These are phyloP conservation scores for Leuciscus idus DNA, from an alignment of 2,113 vertebrate species.

Conservation along the genomic window DNA sequence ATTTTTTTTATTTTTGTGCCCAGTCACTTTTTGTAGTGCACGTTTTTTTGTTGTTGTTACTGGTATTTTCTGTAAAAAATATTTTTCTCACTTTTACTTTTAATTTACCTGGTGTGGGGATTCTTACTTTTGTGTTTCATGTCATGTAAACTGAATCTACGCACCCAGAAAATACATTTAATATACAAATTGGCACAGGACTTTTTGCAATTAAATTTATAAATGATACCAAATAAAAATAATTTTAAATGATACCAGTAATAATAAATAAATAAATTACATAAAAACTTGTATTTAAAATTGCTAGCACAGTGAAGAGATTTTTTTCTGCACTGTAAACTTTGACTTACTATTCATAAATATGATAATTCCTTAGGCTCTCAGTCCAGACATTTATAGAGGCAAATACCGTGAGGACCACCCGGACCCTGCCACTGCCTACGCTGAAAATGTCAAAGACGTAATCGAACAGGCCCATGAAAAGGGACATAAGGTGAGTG, in stretches of 20 bases:
- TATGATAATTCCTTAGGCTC: constrained; percentile 76
- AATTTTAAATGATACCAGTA: not conserved
- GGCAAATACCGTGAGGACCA: constrained; percentile 91
- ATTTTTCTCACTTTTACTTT: too few species aligned
- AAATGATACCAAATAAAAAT: not conserved
- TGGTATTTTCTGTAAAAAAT: too few species aligned
- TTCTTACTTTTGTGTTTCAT: too few species aligned
- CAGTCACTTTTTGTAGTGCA: too few species aligned
- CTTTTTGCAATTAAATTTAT: not conserved
- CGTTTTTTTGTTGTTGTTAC: too few species aligned
- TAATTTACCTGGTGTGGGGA: too few species aligned
- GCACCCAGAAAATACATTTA: too few species aligned
- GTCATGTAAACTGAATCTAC: too few species aligned
- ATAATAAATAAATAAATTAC: not conserved
- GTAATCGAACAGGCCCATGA: constrained; percentile 81
- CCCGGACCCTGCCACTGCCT: constrained; percentile 84
- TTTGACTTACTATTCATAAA: not conserved
- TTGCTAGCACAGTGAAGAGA: not conserved
- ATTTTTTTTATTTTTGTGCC: too few species aligned
- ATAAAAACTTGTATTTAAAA: not conserved
- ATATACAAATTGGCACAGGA: too few species aligned
- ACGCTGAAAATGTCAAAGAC: constrained; percentile 88
- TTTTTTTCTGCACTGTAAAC: constrained; percentile 7
- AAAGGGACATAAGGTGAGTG: constrained; percentile 84
- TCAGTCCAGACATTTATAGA: constrained; percentile 91